These are phyloP conservation scores for Tetranychus piercei DNA, from an alignment of 2,888 invertebrate genomes.

Conservation along the genomic window DNA sequence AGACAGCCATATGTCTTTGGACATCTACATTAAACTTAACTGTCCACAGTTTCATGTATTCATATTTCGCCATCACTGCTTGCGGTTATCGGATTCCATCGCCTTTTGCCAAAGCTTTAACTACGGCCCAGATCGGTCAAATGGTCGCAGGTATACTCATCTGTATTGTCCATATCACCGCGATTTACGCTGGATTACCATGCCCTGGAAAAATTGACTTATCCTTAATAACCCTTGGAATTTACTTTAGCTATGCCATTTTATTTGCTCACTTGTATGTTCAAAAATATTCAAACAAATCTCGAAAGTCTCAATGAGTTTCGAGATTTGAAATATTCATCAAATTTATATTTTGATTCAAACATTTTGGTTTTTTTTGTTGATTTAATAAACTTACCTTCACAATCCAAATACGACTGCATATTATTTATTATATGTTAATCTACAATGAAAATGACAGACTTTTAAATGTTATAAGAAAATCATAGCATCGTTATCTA, in stretches of 20 bases:
- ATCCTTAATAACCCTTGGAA: background rate
- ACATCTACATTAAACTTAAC: constrained; percentile 86
- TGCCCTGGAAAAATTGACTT: background rate
- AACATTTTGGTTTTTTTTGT: too few species aligned
- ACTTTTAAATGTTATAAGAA: too few species aligned
- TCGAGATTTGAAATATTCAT: too few species aligned
- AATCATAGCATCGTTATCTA: too few species aligned
- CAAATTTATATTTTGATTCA: too few species aligned
- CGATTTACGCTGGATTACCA: background rate
- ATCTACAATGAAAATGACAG: too few species aligned
- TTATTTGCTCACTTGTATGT: background rate
- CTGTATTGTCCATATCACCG: constrained; percentile 36
- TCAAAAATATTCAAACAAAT: background rate
- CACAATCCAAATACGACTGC: too few species aligned
- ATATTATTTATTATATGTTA: too few species aligned
- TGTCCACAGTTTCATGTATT: constrained; percentile 77
- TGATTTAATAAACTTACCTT: too few species aligned
- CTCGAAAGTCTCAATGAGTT: too few species aligned
- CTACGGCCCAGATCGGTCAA: constrained; percentile 71
- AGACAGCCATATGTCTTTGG: constrained; percentile 44
- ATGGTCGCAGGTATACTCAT: constrained; percentile 88
- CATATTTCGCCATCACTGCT: constrained; percentile 67
- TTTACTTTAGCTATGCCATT: background rate
- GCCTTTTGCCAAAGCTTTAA: constrained; percentile 66
- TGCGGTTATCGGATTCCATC: constrained; percentile 63